A percentile compares a stretch with the other conserved stretches of the same genome.
Conservation (phyloP, 2,113 vertebrate species). For the Corydoras maculifer region DNA sequence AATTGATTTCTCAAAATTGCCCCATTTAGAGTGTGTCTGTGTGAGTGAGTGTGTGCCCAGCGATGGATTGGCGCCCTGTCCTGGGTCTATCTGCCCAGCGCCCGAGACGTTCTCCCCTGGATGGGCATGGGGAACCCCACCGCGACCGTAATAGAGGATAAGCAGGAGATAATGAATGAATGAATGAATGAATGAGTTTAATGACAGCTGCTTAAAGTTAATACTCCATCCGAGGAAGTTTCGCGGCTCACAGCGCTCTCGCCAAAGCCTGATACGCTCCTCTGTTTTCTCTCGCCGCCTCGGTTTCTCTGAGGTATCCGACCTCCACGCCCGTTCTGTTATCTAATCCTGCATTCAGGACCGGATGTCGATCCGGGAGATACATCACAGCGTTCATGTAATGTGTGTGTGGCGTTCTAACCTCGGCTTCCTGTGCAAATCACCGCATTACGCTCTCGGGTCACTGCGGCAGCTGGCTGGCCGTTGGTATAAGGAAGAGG, state of each 20-base stretch:
- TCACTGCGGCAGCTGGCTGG: conserved; percentile 33
- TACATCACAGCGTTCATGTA: conserved; percentile 14
- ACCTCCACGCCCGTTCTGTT: conserved; percentile 24
- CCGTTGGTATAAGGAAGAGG: conserved; percentile 45
- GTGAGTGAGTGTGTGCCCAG: too few relatives aligned
- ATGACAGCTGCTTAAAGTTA: conserved; percentile 48
- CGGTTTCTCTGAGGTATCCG: conserved; percentile 17
- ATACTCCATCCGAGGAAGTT: conserved; percentile 38
- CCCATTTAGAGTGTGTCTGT: too few relatives aligned
- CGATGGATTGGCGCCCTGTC: too few relatives aligned
- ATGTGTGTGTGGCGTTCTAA: conserved; percentile 30
- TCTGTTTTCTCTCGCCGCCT: neutral
- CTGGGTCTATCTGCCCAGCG: too few relatives aligned
- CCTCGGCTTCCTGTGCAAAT: conserved; percentile 39
- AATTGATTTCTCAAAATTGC: too few relatives aligned
- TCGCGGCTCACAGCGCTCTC: conserved; percentile 9
- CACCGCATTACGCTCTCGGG: conserved; percentile 23
- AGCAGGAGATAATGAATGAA: too few relatives aligned
- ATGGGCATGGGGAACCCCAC: too few relatives aligned
- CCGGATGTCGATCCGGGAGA: conserved; percentile 25
- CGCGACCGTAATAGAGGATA: too few relatives aligned
- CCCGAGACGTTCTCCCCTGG: too few relatives aligned
- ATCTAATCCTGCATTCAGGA: conserved; percentile 43
- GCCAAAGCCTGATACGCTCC: conserved; percentile 25
- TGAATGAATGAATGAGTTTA: too few relatives aligned